These are phyloP conservation scores for Tiaroga cobitis DNA, from an alignment of 2,797 vertebrate species.

Conservation along the genomic window DNA sequence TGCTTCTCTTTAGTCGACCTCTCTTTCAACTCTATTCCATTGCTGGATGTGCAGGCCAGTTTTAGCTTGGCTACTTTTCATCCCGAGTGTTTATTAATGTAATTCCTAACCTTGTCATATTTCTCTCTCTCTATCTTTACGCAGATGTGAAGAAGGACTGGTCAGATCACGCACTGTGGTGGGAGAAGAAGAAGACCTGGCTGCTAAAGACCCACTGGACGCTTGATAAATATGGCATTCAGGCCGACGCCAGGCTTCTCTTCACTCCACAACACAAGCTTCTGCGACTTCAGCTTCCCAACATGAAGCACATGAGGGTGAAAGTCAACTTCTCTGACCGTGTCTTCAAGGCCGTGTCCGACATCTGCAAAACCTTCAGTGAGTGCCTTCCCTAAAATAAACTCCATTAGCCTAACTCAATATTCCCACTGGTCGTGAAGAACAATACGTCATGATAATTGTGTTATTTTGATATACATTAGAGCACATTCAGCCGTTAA, in stretches of 20 bases:
- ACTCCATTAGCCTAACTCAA: not conserved
- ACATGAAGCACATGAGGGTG: constrained; percentile 99
- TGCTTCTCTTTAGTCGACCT: constrained; percentile 12
- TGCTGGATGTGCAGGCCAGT: not conserved
- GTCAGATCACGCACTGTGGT: constrained; percentile 98
- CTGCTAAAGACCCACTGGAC: constrained; percentile 99
- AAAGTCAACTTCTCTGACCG: constrained; percentile 99
- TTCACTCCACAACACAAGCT: constrained; percentile 99
- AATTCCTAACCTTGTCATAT: not conserved
- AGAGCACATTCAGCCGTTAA: not conserved
- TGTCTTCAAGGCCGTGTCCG: constrained; percentile 98
- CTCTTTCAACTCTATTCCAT: not conserved
- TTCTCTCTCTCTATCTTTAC: constrained; percentile 14
- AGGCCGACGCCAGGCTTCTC: constrained; percentile 95
- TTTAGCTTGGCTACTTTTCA: not conserved
- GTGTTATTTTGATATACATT: constrained; percentile 12
- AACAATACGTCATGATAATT: not conserved
- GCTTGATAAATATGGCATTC: constrained; percentile 97
- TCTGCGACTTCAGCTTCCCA: constrained; percentile 95
- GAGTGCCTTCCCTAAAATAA: constrained; percentile 75
- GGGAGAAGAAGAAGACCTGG: constrained; percentile 99
- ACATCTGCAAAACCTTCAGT: constrained; percentile 99
- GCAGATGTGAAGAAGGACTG: constrained; percentile 98
- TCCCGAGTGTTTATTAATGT: not conserved
- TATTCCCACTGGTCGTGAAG: not conserved